These are phyloP conservation scores for Diabrotica undecimpunctata DNA, from an alignment of 1,140 invertebrate species.

Conservation along the genomic window DNA sequence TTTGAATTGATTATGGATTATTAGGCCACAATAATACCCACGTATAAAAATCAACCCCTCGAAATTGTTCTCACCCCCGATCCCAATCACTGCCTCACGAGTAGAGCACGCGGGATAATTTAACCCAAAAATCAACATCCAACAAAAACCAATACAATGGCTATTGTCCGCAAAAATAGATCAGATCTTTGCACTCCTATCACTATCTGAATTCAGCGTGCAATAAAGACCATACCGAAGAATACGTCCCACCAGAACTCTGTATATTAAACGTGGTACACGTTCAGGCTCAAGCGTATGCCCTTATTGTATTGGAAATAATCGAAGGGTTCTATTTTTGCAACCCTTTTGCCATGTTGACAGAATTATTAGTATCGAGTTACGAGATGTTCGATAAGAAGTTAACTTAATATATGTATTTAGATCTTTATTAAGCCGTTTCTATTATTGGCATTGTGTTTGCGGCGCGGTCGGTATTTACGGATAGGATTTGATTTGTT, in stretches of 20 bases:
- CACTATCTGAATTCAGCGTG: conserved; percentile 3
- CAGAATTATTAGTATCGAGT: conserved; percentile 19
- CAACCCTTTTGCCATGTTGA: conserved; percentile 16
- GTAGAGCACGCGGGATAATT: conserved; percentile 16
- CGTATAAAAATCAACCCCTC: conserved; percentile 5
- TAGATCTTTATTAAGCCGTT: conserved; percentile 15
- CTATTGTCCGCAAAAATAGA: conserved; percentile 17
- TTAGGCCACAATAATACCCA: conserved; percentile 3
- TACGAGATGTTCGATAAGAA: conserved; percentile 3
- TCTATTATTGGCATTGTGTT: conserved; percentile 7
- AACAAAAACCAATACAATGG: conserved; percentile 14
- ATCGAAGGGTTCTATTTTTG: conserved; percentile 10
- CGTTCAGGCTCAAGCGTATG: conserved; percentile 3
- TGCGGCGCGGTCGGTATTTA: too few species aligned
- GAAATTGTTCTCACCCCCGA: not conserved
- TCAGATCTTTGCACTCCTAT: conserved; percentile 8
- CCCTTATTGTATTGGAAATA: conserved; percentile 18
- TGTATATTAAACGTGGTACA: conserved; percentile 5
- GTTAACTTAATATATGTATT: conserved; percentile 9
- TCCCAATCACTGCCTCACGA: conserved; percentile 10
- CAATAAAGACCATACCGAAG: not conserved
- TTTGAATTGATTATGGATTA: conserved; percentile 7
- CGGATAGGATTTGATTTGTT: too few species aligned
- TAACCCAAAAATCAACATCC: conserved; percentile 16
- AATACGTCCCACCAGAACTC: not conserved